Evolutionary conservation across 2,888 invertebrate genomes (phyloP), one percentile per base, ranked within the genome.

Genomic region (Tinea trinotella): DNA sequence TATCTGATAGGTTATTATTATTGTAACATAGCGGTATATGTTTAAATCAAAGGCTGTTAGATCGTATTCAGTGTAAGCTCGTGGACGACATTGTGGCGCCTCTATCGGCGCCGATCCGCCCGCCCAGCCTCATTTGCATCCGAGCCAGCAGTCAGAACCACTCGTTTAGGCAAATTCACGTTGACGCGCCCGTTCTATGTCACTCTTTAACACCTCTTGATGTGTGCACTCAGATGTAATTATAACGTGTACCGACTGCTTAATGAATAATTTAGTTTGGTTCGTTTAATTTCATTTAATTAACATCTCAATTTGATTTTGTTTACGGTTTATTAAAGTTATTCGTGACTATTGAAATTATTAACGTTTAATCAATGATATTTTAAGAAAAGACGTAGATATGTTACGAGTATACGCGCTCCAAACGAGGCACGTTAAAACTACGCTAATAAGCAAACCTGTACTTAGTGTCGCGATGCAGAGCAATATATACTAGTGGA

Each of bases 51-150:
- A 46, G 46, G 10, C 18, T 46, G 17, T 46, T 50, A 24, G 22
- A 24, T 50, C 50, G 50, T 52, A 52, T 52, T 48, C 19, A 48
- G 48, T 48, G 44, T 48, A 48, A 20, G 15, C n/a, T 50, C 24
- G 56, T 54, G 57, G 55, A 52, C 57, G 60, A 53, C 57, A 56
- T 10, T n/a, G 20, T 22, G 56, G 61, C 65, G 76, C 74, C 76
- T 74, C 70, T 71, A 61, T 57, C 13, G 56, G 49, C 53, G 53
- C 49, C 52, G 52, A 18, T 20, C 53, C 53, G 59, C 59, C 58
- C 61, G 65, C 68, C 57, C 64, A 59, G 60, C 57, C 70, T 78
- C 77, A 78, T 78, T 79, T 79, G 71, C 79, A 79, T 79, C 70
- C 66, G 64, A 65, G 34, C 52, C 53, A 36, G 12, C 53, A 53